Evolutionary conservation across 2,888 invertebrate genomes (phyloP).

Genomic region (Melanchra persicariae): DNA sequence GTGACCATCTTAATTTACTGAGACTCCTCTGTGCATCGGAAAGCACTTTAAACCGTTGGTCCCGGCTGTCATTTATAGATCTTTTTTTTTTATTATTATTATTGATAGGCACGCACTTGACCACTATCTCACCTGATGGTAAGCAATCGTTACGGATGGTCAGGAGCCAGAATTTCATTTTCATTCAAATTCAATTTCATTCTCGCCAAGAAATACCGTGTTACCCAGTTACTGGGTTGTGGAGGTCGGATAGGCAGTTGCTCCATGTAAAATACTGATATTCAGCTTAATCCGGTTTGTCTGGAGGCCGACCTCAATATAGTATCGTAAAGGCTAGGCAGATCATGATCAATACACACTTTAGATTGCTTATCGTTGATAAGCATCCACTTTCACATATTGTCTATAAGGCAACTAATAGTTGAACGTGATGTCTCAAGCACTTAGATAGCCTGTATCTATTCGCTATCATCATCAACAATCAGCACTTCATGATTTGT

Average conservation of each 20-base stretch:
- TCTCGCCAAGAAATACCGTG: background rate
- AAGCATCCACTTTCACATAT: slow-evolving; percentile 10
- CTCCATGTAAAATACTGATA: too few species aligned
- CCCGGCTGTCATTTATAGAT: too few species aligned
- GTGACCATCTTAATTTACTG: background rate
- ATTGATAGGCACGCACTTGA: too few species aligned
- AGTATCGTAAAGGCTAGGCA: background rate
- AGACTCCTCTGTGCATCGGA: background rate
- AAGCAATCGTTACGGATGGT: background rate
- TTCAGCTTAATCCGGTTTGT: background rate
- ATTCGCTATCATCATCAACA: slow-evolving; percentile 26
- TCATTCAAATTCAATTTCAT: too few species aligned
- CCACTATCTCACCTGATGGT: too few species aligned
- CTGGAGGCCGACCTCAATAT: background rate
- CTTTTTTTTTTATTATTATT: too few species aligned
- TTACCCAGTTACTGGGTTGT: background rate
- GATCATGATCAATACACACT: too few species aligned
- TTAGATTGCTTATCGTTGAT: slow-evolving; percentile 22
- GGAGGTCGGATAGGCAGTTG: background rate
- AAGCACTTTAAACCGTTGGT: background rate
- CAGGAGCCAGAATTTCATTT: background rate
- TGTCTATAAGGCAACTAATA: background rate
- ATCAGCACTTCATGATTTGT: slow-evolving; percentile 24
- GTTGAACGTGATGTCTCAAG: slow-evolving; percentile 25
- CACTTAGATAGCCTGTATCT: slow-evolving; percentile 37